Conservation (phyloP, 2,888 invertebrate species). For the Strigamia crassipes region DNA sequence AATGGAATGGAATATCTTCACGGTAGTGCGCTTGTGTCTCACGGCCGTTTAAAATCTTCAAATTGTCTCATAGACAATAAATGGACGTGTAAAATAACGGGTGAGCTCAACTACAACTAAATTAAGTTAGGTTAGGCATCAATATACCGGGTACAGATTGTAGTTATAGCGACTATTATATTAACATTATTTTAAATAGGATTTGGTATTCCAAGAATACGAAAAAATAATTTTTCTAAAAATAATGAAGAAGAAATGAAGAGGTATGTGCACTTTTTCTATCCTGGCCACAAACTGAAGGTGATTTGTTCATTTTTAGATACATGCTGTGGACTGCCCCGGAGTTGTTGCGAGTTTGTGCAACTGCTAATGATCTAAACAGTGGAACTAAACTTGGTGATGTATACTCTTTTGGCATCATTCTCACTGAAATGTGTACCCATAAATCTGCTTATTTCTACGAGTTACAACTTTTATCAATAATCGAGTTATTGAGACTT, state of each 20-base stretch:
- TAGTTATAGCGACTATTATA: no score
- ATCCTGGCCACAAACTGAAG: not conserved
- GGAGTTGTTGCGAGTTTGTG: slow-evolving; percentile 1
- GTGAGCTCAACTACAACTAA: not conserved
- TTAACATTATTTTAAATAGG: no score
- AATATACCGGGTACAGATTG: no score
- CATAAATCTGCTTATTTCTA: not conserved
- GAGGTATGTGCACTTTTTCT: not conserved
- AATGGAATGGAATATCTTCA: slow-evolving; percentile 43
- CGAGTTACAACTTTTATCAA: slow-evolving; percentile 18
- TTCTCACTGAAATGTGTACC: slow-evolving; percentile 21
- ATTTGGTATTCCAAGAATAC: no score
- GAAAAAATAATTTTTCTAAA: no score
- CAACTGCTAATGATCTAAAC: not conserved
- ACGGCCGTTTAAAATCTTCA: slow-evolving; percentile 21
- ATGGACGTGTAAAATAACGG: slow-evolving; percentile 44
- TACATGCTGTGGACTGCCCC: slow-evolving; percentile 37
- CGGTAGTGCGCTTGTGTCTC: not conserved
- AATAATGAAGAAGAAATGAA: not conserved
- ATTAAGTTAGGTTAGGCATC: not conserved
- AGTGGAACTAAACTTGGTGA: slow-evolving; percentile 14
- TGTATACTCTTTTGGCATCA: slow-evolving; percentile 29
- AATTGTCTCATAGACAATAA: slow-evolving; percentile 43
- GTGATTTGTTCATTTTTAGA: not conserved
- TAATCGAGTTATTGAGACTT: slow-evolving; percentile 12